These are phyloP conservation scores for Drosophila lowei DNA, from an alignment of 1,140 invertebrate genomes.

Conservation along the genomic window DNA sequence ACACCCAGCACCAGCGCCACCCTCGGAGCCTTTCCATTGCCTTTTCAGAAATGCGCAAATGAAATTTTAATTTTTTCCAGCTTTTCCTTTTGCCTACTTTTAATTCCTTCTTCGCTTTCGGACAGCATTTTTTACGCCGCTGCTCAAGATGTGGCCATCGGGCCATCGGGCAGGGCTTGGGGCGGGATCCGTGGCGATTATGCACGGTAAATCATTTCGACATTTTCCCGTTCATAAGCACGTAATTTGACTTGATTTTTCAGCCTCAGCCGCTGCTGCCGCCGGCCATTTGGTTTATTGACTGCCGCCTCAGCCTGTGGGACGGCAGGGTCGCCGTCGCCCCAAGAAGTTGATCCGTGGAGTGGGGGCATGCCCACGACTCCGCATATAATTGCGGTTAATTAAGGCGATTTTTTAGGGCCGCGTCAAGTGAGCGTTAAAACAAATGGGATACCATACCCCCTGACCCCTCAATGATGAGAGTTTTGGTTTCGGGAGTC, in stretches of 20 bases:
- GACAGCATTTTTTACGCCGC: constrained; percentile 3
- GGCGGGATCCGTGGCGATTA: constrained; percentile 68
- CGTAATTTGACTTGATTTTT: constrained; percentile 82
- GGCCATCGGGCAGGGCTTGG: constrained; percentile 7
- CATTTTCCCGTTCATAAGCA: constrained; percentile 82
- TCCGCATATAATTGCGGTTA: constrained; percentile 82
- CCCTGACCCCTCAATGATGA: constrained; percentile 8
- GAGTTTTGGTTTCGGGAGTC: neutral
- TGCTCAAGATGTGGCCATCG: constrained; percentile 33
- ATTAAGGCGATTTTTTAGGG: constrained; percentile 76
- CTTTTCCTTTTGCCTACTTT: constrained; percentile 22
- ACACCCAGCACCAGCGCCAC: neutral
- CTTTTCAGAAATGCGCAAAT: constrained; percentile 50
- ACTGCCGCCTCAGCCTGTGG: constrained; percentile 48
- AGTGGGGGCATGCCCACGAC: constrained; percentile 43
- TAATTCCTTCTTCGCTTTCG: constrained; percentile 16
- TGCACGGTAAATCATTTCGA: constrained; percentile 83
- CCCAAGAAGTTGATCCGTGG: neutral
- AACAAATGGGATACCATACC: constrained; percentile 21
- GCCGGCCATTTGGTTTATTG: constrained; percentile 68
- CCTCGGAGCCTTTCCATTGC: neutral
- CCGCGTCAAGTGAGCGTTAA: constrained; percentile 43
- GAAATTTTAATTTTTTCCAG: constrained; percentile 68
- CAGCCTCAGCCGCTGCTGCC: constrained; percentile 15
- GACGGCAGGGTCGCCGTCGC: neutral